Evolutionary conservation across 1,140 invertebrate genomes (phyloP).

Genomic region (Eciton burchellii): DNA sequence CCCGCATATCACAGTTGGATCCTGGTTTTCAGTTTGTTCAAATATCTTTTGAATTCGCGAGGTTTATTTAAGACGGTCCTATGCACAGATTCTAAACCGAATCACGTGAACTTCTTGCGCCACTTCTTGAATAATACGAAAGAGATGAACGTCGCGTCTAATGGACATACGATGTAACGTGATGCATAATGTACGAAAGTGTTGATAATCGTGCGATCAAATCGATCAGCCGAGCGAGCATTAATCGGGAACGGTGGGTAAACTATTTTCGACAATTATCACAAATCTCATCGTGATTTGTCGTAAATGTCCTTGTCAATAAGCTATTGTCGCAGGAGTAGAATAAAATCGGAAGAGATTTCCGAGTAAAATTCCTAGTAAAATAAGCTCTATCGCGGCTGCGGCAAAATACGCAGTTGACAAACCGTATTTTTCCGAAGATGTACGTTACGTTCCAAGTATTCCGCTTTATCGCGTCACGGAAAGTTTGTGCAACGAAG

Average conservation of each 20-base stretch:
- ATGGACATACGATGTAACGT: not conserved
- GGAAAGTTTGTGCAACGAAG: slow-evolving; percentile 38
- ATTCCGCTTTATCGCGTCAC: not conserved
- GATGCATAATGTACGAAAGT: not conserved
- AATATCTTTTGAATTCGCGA: slow-evolving; percentile 12
- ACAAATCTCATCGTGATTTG: not conserved
- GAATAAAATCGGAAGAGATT: not conserved
- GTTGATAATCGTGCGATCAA: not conserved
- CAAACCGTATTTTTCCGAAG: slow-evolving; percentile 27
- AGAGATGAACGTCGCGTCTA: not conserved
- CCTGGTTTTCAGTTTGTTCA: not conserved
- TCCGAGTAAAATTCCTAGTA: not conserved
- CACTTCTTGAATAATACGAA: not conserved
- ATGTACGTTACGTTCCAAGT: slow-evolving; percentile 26
- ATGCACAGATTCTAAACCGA: not conserved
- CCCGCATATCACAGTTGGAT: slow-evolving; percentile 20
- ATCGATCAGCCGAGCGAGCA: not conserved
- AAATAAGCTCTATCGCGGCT: not conserved
- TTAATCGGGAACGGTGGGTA: not conserved
- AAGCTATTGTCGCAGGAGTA: not conserved
- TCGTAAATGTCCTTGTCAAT: not conserved
- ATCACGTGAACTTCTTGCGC: not conserved
- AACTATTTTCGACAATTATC: not conserved
- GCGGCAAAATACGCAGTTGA: not conserved
- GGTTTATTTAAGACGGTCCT: slow-evolving; percentile 11